Evolutionary conservation across 64 coral and sea anemone species (phyloP).

Genomic region (Montipora efflorescens): DNA sequence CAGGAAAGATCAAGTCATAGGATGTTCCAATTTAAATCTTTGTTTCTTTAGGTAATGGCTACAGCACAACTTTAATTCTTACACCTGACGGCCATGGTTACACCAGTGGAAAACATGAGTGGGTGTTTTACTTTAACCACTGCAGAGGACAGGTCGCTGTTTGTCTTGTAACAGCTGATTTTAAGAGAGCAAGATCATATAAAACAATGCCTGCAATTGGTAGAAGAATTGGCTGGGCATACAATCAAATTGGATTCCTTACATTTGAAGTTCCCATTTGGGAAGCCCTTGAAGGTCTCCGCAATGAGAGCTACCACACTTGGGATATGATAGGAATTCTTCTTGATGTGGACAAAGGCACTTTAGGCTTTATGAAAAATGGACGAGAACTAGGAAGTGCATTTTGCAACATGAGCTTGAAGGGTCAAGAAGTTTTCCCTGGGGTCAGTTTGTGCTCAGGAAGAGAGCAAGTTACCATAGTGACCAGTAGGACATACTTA

Average conservation of each 20-base stretch:
- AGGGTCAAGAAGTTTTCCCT: conserved; percentile 84
- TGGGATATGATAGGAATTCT: conserved; percentile 89
- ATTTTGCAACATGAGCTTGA: conserved; percentile 60
- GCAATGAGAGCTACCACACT: conserved; percentile 69
- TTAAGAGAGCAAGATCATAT: conserved; percentile 66
- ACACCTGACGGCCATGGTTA: conserved; percentile 87
- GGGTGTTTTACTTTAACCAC: conserved; percentile 92
- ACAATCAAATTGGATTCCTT: conserved; percentile 79
- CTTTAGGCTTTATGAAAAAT: conserved; percentile 80
- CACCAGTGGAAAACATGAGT: conserved; percentile 81
- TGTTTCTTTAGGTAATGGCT: conserved; percentile 63
- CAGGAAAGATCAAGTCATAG: too few relatives aligned
- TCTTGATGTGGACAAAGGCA: conserved; percentile 88
- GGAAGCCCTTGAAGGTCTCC: conserved; percentile 49
- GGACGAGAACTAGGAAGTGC: conserved; percentile 78
- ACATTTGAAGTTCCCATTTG: conserved; percentile 91
- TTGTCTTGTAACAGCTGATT: conserved; percentile 83
- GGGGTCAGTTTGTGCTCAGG: conserved; percentile 77
- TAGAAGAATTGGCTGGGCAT: conserved; percentile 76
- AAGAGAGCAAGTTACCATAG: conserved; percentile 79
- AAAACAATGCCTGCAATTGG: conserved; percentile 72
- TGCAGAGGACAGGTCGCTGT: conserved; percentile 91
- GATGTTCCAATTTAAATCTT: neutral
- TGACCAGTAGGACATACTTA: conserved; percentile 83
- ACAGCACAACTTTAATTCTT: conserved; percentile 87